These are phyloP conservation scores for Escarpia spicata DNA, from an alignment of 2,888 invertebrate species.

Conservation along the genomic window DNA sequence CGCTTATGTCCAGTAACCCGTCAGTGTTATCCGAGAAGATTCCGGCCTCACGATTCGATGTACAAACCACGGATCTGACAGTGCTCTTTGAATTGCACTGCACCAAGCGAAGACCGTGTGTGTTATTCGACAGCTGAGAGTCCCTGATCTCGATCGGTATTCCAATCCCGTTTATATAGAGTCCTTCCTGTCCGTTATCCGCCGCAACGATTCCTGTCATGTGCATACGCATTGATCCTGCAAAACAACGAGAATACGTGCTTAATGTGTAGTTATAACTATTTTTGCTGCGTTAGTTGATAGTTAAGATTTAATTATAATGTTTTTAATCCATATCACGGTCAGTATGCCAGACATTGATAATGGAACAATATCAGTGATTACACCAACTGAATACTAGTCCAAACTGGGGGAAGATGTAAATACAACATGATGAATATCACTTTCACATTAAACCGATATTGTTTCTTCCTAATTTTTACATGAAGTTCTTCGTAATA, in stretches of 20 bases:
- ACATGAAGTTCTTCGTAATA: too few relatives aligned
- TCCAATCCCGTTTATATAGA: not conserved
- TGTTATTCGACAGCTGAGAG: not conserved
- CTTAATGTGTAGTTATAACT: too few relatives aligned
- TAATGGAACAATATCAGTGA: not conserved
- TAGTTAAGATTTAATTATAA: too few relatives aligned
- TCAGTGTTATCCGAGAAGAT: not conserved
- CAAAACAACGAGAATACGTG: not conserved
- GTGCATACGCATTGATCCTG: not conserved
- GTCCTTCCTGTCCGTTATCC: not conserved
- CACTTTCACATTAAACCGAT: too few relatives aligned
- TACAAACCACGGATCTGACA: not conserved
- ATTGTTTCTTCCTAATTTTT: too few relatives aligned
- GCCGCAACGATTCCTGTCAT: not conserved
- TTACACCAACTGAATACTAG: too few relatives aligned
- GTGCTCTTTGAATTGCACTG: not conserved
- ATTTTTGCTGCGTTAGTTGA: too few relatives aligned
- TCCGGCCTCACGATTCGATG: conserved; percentile 5
- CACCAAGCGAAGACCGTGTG: not conserved
- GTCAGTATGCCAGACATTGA: not conserved
- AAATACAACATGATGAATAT: too few relatives aligned
- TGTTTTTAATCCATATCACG: not conserved
- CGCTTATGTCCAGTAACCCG: not conserved
- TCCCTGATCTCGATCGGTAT: not conserved
- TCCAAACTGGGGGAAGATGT: too few relatives aligned